These are phyloP conservation scores for Antechinus stuartii DNA, from an alignment of 2,113 vertebrate species.

Conservation along the genomic window DNA sequence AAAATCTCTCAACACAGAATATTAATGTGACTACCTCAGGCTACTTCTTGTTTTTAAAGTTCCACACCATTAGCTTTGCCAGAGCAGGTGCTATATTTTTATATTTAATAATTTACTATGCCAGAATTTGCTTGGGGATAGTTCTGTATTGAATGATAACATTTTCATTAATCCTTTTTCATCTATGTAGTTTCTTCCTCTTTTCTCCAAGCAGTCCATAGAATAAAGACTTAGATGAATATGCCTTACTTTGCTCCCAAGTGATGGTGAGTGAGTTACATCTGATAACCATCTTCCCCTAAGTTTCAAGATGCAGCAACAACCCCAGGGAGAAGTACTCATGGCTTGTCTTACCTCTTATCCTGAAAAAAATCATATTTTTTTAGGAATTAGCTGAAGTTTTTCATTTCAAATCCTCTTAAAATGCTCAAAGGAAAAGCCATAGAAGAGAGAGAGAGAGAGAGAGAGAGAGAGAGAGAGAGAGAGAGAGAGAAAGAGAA, in stretches of 20 bases:
- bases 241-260: not conserved
- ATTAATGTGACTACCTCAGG: slow-evolving; percentile 69
- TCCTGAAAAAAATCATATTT: not conserved
- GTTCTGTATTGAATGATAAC: slow-evolving; percentile 68
- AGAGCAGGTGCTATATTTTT: slow-evolving; percentile 73
- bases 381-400: not conserved
- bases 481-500: not conserved
- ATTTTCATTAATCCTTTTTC: slow-evolving; percentile 75
- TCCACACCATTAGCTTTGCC: slow-evolving; percentile 75
- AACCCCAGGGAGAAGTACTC: not conserved
- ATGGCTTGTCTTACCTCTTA: slow-evolving; percentile 17
- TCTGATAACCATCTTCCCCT: slow-evolving; percentile 2
- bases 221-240: slow-evolving; percentile 38
- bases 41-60: slow-evolving; percentile 70
- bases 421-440: not conserved
- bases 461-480: not conserved
- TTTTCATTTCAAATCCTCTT: not conserved
- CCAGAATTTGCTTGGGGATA: slow-evolving; percentile 68
- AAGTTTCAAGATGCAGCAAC: slow-evolving; percentile 11
- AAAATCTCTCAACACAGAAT: slow-evolving; percentile 62
- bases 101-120: slow-evolving; percentile 80
- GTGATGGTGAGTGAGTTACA: slow-evolving; percentile 42
- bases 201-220: slow-evolving; percentile 48
- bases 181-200: slow-evolving; percentile 68
- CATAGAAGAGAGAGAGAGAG: not conserved